Conservation (phyloP, 2,113 vertebrate genomes). For the cat (Felis catus) region F.catus_Fca126_mat1.0 CM031420.1:139916501-139917000, state of each 20-base stretch:
- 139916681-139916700: background rate
- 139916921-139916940: too few relatives aligned
- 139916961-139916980: background rate
- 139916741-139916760: background rate
- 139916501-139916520: background rate
- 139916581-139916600: accelerated
- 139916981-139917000: background rate
- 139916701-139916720: background rate
- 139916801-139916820: background rate
- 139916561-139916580: background rate
- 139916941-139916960: background rate
- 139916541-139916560: background rate
- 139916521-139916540: background rate
- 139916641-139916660: background rate
- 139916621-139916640: background rate
- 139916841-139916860: background rate
- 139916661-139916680: background rate
- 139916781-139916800: background rate
- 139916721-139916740: background rate
- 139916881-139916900: background rate
- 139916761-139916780: background rate
- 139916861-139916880: background rate
- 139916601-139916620: background rate
- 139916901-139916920: background rate
- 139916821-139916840: background rate